Base-by-base conservation (phyloP, 2,888 invertebrate genomes). In the Andricus curvator region DNA sequence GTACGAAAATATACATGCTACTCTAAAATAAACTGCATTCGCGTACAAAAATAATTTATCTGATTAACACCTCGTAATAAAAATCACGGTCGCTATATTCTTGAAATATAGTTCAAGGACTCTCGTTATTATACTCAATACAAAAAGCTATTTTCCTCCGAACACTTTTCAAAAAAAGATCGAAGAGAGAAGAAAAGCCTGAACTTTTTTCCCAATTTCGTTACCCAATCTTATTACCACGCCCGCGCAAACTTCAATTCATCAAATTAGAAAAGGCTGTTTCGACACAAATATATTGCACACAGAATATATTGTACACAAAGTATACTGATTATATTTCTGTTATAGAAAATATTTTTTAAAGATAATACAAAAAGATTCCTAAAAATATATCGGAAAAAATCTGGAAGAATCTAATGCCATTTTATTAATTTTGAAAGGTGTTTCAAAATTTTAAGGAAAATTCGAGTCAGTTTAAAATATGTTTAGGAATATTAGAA, bases 51-150 rank as follows among this genome's bases (percentile, higher is more conserved):
- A 65, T 5, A 67, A 62, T 62, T 15, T 29, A 25, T 62, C 25
- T 62, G 22, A 62, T 29, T 62, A 25, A 22, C 11, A 25, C 25
- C 25, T 62, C 48, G 48, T 48, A 48, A 62, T 62, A 62, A 62
- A 67, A 67, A 41, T 68, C 9, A 22, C 37, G 20, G 22, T 17
- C 48, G 6, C 17, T 8, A 48, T 70, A 70, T 70, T 74, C 51
- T 74, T n/a, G 56, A 74, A 56, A 74, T 74, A 15, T 56, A 29
- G 74, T 56, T 74, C 74, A 74, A 33, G 74, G 74, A 33, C 74
- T 48, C 44, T 74, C 20, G 11, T 74, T 74, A 74, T 44, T 44
- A 56, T 29, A 33, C 33, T 74, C 51, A 1, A 13, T 29, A 11
- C 8, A 22, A 33, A 17, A 44, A 51, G 29, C 20, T 70, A 70